phyloP scores from a whole-genome alignment of 2,797 vertebrate species.

The Poecilia velifera region DNA sequence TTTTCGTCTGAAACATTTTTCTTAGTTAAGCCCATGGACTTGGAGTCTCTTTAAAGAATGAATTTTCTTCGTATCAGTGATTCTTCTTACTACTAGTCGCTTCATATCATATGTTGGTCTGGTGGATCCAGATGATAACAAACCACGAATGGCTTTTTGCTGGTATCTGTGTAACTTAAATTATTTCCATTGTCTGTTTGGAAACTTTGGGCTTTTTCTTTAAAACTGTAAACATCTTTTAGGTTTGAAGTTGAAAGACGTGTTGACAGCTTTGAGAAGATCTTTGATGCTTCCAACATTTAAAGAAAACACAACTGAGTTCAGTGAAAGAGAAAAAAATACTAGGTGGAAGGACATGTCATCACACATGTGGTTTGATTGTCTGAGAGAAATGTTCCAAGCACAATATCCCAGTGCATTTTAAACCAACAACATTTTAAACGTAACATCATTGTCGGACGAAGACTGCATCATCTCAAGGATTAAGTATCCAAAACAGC shows the following conservation, averaged over 20 bases:
- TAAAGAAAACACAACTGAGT: neutral
- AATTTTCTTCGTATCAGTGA: neutral
- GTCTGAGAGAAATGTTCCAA: too few species aligned
- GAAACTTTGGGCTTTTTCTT: neutral
- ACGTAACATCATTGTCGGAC: neutral
- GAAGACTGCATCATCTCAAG: neutral
- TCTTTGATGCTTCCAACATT: neutral
- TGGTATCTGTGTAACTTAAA: neutral
- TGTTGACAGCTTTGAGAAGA: neutral
- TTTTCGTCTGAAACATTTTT: neutral
- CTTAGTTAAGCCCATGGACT: neutral
- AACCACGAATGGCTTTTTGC: neutral
- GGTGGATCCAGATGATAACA: neutral
- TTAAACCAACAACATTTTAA: neutral
- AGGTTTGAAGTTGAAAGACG: neutral
- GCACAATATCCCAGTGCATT: neutral
- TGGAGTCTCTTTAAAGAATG: neutral
- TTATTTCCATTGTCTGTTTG: neutral
- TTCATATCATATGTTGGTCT: neutral
- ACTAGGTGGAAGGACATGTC: too few species aligned
- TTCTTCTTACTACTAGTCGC: neutral
- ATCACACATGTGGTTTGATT: too few species aligned
- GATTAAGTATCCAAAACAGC: neutral
- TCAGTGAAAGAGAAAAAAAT: neutral
- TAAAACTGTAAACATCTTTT: neutral